Evolutionary conservation across 2,113 vertebrate species (phyloP), one percentile per base, ranked within the genome.

Genomic region (Clarias magur): DNA sequence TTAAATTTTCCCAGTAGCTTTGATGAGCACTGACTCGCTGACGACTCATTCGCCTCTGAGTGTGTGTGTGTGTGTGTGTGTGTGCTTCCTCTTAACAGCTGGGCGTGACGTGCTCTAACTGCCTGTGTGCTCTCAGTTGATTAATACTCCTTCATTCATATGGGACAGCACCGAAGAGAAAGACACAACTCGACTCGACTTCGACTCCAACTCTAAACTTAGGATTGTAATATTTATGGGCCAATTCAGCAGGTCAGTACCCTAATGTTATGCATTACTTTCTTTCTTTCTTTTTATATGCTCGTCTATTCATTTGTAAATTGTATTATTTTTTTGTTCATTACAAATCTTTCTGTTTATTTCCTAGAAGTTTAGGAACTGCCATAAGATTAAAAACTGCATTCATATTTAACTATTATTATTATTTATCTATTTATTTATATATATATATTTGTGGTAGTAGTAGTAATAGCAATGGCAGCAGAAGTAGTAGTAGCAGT

Each of bases 1-100:
- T 17, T 16, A 54, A 83, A 83, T 53, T 83, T 53, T 63, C 63
- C 81, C 48, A 0, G 25, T n/a, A 68, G 62, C 81, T 83, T 53
- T 67, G 13, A 82, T 82, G 80, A 82, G 25, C 81, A 17, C 38
- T 83, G 62, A 83, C 81, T 54, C 42, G 81, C 27, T 60, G 2
- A 10, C 62, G 63, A 54, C 62, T 65, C 62, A 67, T 67, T 48
- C 25, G 6, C 12, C 1, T 30, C 6, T 56, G 38, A 30, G 38
- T 83, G 38, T 38, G 75, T 12, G 48, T n/a, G 21, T 17, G 25
- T 42, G 67, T 73, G 70, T 48, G 48, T 54, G 75, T 78, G 75
- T 12, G 48, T n/a, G 21, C 8, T 65, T 76, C 13, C 79, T 23
- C 11, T 4, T 23, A 19, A 80, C 79, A 38, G 57, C 79, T 60